These are phyloP conservation scores for Nerophis lumbriciformis DNA, from an alignment of 2,113 vertebrate species.

Conservation along the genomic window DNA sequence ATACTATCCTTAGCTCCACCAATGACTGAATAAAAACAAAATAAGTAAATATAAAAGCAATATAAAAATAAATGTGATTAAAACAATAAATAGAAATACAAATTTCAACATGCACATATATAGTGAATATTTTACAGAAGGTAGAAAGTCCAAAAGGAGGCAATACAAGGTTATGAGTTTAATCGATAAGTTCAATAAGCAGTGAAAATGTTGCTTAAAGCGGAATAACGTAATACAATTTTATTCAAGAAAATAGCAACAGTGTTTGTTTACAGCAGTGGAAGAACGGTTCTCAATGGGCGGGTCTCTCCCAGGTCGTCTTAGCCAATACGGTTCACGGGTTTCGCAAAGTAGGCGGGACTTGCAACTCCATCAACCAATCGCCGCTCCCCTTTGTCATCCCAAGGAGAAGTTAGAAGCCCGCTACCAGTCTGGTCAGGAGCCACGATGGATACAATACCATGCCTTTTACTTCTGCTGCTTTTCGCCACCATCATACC, in stretches of 20 bases:
- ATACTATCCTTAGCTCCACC: no score
- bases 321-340: constrained; percentile 32
- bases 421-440: constrained; percentile 58
- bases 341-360: constrained; percentile 57
- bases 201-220: neutral
- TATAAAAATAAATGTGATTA: no score
- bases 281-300: constrained; percentile 23
- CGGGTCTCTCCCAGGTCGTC: constrained; percentile 4
- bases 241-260: neutral
- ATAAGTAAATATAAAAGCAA: no score
- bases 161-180: neutral
- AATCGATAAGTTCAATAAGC: no score
- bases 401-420: constrained; percentile 58
- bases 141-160: neutral
- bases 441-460: constrained; percentile 68
- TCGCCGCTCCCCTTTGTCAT: constrained; percentile 27
- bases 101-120: neutral
- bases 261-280: constrained; percentile 60
- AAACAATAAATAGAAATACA: no score
- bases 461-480: constrained; percentile 59
- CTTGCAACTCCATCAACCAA: constrained; percentile 45
- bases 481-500: constrained; percentile 60
- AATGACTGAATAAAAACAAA: no score
- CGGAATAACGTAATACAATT: neutral
- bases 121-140: neutral